These are phyloP conservation scores for Tetranychus truncatus DNA, from an alignment of 2,888 invertebrate genomes.

Conservation along the genomic window DNA sequence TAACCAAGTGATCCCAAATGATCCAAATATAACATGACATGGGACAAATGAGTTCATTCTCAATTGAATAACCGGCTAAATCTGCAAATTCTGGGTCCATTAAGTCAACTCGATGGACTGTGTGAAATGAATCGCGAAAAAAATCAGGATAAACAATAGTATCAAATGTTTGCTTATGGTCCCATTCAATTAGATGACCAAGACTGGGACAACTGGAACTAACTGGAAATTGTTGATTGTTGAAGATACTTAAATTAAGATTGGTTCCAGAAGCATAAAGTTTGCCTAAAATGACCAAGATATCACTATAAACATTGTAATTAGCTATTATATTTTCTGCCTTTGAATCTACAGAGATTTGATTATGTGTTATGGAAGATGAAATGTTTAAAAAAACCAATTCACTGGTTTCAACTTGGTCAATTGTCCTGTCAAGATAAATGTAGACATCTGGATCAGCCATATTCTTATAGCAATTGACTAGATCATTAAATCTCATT, in stretches of 20 bases:
- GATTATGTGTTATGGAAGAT: no score
- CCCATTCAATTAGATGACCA: constrained; percentile 70
- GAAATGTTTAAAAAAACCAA: no score
- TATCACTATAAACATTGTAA: neutral
- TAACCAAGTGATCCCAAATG: constrained; percentile 56
- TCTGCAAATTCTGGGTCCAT: constrained; percentile 34
- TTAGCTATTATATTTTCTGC: neutral
- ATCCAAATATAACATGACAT: constrained; percentile 39
- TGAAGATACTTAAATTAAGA: constrained; percentile 51
- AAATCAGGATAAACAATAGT: constrained; percentile 48
- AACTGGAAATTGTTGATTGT: constrained; percentile 56
- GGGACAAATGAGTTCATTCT: constrained; percentile 39
- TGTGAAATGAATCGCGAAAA: constrained; percentile 11
- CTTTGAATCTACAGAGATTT: no score
- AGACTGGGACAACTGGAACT: constrained; percentile 76
- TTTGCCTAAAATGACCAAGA: constrained; percentile 42
- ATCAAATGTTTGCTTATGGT: constrained; percentile 69
- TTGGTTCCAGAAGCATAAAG: constrained; percentile 60
- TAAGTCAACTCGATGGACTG: constrained; percentile 38
- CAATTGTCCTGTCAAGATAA: no score
- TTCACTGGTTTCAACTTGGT: no score
- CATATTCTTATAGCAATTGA: no score
- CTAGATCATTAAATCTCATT: no score
- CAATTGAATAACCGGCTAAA: constrained; percentile 48
- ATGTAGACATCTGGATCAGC: no score